These are phyloP conservation scores for Ceyx margarethae DNA, from an alignment of 2,113 vertebrate genomes.

Conservation along the genomic window DNA sequence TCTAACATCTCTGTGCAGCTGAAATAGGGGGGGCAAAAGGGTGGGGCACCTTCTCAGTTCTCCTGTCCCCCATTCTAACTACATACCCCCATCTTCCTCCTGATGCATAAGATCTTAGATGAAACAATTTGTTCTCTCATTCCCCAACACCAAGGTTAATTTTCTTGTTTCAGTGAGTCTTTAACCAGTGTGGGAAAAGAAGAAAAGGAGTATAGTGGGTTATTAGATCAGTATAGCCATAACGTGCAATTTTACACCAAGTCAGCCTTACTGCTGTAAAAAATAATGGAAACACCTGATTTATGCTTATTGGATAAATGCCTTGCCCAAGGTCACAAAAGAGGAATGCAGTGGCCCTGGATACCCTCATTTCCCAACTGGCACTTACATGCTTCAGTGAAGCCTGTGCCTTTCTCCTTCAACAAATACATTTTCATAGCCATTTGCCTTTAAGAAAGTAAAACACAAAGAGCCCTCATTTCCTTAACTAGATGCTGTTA, in stretches of 20 bases:
- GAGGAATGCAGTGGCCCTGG: neutral
- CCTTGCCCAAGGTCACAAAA: neutral
- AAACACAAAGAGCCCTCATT: neutral
- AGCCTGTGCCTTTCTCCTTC: neutral
- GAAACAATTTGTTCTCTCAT: neutral
- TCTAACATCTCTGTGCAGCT: neutral
- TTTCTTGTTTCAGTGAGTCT: neutral
- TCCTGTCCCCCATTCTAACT: neutral
- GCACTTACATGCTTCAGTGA: neutral
- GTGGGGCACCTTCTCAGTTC: neutral
- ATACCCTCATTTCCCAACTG: neutral
- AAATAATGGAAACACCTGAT: neutral
- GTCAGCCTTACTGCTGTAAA: neutral
- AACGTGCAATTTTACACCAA: neutral
- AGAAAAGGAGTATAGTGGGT: neutral
- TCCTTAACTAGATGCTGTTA: neutral
- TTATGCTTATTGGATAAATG: neutral
- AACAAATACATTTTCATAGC: neutral
- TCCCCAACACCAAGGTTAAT: neutral
- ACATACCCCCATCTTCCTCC: neutral
- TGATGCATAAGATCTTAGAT: neutral
- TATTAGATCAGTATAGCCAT: neutral
- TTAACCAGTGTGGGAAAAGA: neutral
- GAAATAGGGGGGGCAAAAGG: accelerated
- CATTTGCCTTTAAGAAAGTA: neutral